Conservation (phyloP, 2,888 invertebrate species). For the Rhogogaster chlorosoma region DNA sequence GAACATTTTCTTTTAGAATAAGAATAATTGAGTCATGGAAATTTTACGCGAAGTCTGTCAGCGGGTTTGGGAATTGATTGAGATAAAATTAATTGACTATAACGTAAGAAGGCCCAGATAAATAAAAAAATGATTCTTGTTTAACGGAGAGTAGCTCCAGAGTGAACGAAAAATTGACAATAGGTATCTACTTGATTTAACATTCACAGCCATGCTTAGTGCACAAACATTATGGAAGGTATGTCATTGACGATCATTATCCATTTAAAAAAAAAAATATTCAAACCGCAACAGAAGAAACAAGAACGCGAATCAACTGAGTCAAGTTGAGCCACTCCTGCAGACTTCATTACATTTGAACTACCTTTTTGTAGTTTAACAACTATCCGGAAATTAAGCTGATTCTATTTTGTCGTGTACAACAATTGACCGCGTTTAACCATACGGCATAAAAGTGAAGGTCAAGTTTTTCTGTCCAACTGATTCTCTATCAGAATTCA, state of each 20-base stretch:
- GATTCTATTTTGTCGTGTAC: neutral
- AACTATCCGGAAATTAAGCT: constrained; percentile 35
- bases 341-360: constrained; percentile 19
- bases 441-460: neutral
- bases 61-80: neutral
- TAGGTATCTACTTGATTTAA: neutral
- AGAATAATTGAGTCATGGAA: neutral
- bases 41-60: neutral
- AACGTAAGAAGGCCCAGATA: no score
- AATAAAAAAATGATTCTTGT: neutral
- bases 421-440: constrained; percentile 9
- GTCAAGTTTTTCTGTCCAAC: neutral
- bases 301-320: neutral
- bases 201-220: neutral
- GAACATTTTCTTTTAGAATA: neutral
- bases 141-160: neutral
- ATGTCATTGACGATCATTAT: neutral
- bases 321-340: constrained; percentile 42
- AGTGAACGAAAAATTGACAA: neutral
- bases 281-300: neutral
- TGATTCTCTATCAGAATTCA: neutral
- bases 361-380: neutral
- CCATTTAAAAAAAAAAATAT: constrained; percentile 19
- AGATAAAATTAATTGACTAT: neutral
- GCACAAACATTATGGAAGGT: neutral